Evolutionary conservation across 1,140 invertebrate species (phyloP), one percentile per base, ranked within the genome.

Genomic region (Plutomurus gul): DNA sequence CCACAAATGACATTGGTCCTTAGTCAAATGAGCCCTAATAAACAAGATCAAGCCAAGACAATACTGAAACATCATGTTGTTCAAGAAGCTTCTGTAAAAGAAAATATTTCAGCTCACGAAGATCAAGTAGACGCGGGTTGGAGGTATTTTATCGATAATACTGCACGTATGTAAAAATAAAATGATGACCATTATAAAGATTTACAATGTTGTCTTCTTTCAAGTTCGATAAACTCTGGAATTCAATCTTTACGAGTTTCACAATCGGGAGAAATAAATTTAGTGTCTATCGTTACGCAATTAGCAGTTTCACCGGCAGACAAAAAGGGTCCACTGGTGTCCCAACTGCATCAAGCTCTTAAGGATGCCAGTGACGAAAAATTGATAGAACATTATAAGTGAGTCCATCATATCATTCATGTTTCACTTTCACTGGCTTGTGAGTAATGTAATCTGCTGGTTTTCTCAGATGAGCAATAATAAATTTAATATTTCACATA

Each of bases 381-480:
- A 46, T 36, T 84, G 25, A 56, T 82, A 37, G 81, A 84, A 74
- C 78, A 81, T 76, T 81, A 84, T 36, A 83, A 83, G 82, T 83
- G 78, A 81, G 40, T 60, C 6, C 10, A 30, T 75, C n/a, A n/a
- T n/a, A n/a, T n/a, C n/a, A n/a, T n/a, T n/a, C n/a, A n/a, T n/a
- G n/a, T n/a, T n/a, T n/a, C n/a, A n/a, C n/a, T n/a, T n/a, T n/a
- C n/a, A n/a, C n/a, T n/a, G n/a, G n/a, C n/a, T n/a, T n/a, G n/a
- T n/a, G n/a, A n/a, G n/a, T n/a, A n/a, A n/a, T n/a, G n/a, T n/a
- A n/a, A n/a, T n/a, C n/a, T n/a, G n/a, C n/a, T n/a, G n/a, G n/a
- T n/a, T n/a, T n/a, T n/a, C n/a, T n/a, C n/a, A n/a, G n/a, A n/a
- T n/a, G n/a, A n/a, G n/a, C n/a, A n/a, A n/a, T n/a, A n/a, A n/a